Evolutionary conservation across 2,888 invertebrate genomes (phyloP).

Genomic region (Crocallis elinguaria): DNA sequence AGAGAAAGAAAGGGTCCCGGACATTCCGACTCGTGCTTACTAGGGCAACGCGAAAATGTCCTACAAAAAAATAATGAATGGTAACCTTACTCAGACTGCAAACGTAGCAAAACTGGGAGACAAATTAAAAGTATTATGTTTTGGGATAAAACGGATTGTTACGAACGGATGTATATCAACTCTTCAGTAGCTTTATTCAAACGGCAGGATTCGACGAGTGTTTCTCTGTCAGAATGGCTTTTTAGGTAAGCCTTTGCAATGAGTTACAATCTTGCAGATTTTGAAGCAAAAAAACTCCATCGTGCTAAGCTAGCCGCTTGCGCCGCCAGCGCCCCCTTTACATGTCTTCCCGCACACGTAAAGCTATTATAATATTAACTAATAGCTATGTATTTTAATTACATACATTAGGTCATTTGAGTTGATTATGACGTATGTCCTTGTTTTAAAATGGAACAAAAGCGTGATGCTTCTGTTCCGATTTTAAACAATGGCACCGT

Average conservation of each 20-base stretch:
- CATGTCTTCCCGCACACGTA: no score
- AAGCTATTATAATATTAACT: no score
- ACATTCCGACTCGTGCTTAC: constrained; percentile 11
- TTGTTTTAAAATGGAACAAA: constrained; percentile 8
- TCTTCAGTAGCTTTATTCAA: no score
- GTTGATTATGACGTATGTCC: neutral
- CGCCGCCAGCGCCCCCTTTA: no score
- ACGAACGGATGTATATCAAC: neutral
- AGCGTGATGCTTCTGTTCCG: neutral
- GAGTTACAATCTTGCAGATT: no score
- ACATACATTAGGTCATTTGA: neutral
- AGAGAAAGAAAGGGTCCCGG: constrained; percentile 4
- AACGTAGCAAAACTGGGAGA: constrained; percentile 24
- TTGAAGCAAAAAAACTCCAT: no score
- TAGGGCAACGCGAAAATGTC: constrained; percentile 7
- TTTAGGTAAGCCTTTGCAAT: no score
- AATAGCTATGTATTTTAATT: no score
- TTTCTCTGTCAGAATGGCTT: no score
- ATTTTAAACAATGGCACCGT: constrained; percentile 6
- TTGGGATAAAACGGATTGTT: constrained; percentile 12
- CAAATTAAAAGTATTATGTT: constrained; percentile 28
- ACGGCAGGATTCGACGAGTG: no score
- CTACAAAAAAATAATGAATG: constrained; percentile 8
- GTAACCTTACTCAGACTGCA: constrained; percentile 21
- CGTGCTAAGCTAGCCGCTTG: no score